phyloP scores from a whole-genome alignment of 2,888 invertebrate genomes.

The Tineola bisselliella region DNA sequence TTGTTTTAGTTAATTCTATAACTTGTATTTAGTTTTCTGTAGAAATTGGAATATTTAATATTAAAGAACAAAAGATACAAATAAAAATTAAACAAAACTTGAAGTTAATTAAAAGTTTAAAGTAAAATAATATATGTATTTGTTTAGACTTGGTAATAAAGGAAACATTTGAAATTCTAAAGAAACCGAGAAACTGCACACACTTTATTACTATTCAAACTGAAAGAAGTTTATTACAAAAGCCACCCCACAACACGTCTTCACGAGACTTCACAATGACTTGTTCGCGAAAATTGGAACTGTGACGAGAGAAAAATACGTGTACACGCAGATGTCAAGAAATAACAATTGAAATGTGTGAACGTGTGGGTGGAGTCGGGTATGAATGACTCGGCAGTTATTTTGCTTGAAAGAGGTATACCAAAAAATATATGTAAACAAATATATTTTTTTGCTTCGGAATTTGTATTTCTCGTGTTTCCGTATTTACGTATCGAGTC shows the following conservation, averaged over 20 bases:
- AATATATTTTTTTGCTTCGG: no score
- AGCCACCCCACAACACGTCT: slow-evolving; percentile 16
- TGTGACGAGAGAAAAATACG: slow-evolving; percentile 27
- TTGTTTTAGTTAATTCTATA: no score
- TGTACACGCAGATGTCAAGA: slow-evolving; percentile 18
- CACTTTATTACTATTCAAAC: slow-evolving; percentile 13
- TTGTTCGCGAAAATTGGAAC: slow-evolving; percentile 28
- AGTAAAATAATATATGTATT: no score
- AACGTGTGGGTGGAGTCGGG: not conserved
- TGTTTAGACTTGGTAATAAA: no score
- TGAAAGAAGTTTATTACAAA: slow-evolving; percentile 23
- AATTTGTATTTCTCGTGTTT: no score
- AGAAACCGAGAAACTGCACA: not conserved
- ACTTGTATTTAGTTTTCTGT: no score
- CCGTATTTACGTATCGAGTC: no score
- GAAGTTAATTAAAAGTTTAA: no score
- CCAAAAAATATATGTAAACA: no score
- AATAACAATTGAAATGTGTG: slow-evolving; percentile 18
- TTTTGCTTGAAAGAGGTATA: not conserved
- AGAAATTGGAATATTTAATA: no score
- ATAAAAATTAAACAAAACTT: no score
- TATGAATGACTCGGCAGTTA: not conserved
- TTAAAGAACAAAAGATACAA: no score
- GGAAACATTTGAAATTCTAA: not conserved
- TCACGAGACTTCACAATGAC: slow-evolving; percentile 11